Base-by-base conservation (phyloP, 1,140 invertebrate genomes). In the Drosophila miranda region DNA sequence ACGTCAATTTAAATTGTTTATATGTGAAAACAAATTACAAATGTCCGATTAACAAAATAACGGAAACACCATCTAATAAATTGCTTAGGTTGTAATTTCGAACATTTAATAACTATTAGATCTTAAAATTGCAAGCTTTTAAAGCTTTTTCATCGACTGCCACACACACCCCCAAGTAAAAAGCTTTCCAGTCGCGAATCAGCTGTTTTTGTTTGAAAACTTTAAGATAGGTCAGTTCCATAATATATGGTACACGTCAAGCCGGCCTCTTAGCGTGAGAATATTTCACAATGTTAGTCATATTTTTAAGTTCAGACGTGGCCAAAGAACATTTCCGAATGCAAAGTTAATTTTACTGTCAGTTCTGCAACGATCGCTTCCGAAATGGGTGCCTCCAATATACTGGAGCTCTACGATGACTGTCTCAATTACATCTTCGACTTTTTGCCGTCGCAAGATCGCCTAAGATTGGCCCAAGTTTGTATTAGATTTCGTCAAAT, bases 401-500 rank as follows among this genome's bases (percentile, higher is more conserved):
- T 84, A 28, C 50, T 56, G 9, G 54, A 80, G 11, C 66, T 84
- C 13, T 34, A 63, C 7, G 60, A 74, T 41, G 80, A 84, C 46
- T 80, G 81, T 21, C 59, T 84, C 0, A 44, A 45, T 21, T 42
- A 77, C 59, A 50, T 84, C 42, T 48, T 86, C 2, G 38, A 30
- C 0, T 53, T 52, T 44, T 34, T 84, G 6, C 2, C 68, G 6
- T 3, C n/a, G 8, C 42, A 52, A 7, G 76, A 86, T 21, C 44
- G 49, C 9, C 59, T 63, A 23, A 50, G 14, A 23, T 86, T 80
- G 14, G 60, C 72, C 0, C 76, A 80, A 51, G 67, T 66, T 14
- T 79, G 76, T 13, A 34, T 28, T 0, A 46, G 68, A 23, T 86
- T 86, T 74, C 81, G 77, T 3, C 55, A 77, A 30, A 21, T 86